phyloP scores from a whole-genome alignment of 1,140 invertebrate species.

The Cydia splendana region DNA sequence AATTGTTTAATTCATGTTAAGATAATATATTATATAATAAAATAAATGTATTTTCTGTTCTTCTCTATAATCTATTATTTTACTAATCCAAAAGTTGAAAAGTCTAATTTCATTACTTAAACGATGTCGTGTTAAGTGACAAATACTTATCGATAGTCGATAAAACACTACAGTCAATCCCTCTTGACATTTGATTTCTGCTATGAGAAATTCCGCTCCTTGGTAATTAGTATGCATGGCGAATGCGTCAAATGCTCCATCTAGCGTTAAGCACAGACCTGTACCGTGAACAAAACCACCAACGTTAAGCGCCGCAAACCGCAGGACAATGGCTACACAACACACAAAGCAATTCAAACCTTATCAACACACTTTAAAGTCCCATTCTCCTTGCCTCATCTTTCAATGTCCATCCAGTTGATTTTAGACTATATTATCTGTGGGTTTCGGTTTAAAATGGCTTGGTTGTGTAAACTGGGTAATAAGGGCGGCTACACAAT shows the following conservation, averaged over 20 bases:
- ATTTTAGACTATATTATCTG: constrained; percentile 2
- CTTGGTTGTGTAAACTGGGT: constrained; percentile 5
- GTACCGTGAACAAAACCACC: background rate
- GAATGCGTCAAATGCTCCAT: background rate
- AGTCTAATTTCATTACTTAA: too few relatives aligned
- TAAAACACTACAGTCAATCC: too few relatives aligned
- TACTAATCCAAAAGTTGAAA: too few relatives aligned
- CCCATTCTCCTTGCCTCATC: background rate
- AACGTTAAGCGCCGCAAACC: constrained; percentile 13
- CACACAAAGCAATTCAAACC: constrained; percentile 10
- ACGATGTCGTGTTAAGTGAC: too few relatives aligned
- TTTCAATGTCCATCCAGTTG: background rate
- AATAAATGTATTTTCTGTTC: too few relatives aligned
- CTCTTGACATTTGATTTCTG: too few relatives aligned
- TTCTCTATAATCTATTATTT: too few relatives aligned
- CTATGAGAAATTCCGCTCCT: too few relatives aligned
- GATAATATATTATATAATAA: too few relatives aligned
- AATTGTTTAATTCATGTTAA: too few relatives aligned
- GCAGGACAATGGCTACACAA: constrained; percentile 14
- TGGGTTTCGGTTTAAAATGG: constrained; percentile 11
- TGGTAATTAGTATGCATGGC: too few relatives aligned
- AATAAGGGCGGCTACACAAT: constrained; percentile 3
- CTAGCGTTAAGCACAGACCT: background rate
- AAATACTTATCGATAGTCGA: too few relatives aligned
- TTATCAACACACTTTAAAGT: background rate